Evolutionary conservation across 2,888 invertebrate species (phyloP), one percentile per base, ranked within the genome.

Genomic region (Thysanoteuthis rhombus): DNA sequence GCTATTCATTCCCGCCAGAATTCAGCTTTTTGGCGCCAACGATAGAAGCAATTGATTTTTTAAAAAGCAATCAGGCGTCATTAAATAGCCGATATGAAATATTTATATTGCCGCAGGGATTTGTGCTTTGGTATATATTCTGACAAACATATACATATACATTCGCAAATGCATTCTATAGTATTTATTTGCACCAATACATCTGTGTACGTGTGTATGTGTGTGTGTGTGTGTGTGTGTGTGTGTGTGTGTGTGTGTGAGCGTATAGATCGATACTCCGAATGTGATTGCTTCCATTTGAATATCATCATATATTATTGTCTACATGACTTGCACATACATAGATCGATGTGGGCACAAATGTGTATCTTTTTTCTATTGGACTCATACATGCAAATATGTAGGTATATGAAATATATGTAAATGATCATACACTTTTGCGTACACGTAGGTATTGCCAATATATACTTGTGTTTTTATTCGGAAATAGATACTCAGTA

Each of bases 11-110:
- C 75, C 75, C 75, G 75, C 12, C 75, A 75, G n/a, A 75, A 75
- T 75, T 75, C 75, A 36, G 75, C 75, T n/a, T 75, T 75, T 75
- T 75, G 75, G 75, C 75, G 75, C 75, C 75, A 75, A 75, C 75
- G 36, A 75, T 75, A 75, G 75, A 75, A n/a, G n/a, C 75, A 36
- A 75, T 75, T 75, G 75, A 75, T 75, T 75, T 75, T 75, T 75
- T n/a, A 12, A 75, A 75, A 75, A 75, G 75, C 75, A 75, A 75
- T 75, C 75, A 75, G 75, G 75, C 75, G 75, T 75, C 75, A 75
- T 75, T 75, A 75, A 75, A 75, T 75, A 75, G n/a, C 75, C 75
- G 75, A 75, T 75, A 75, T 75, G 75, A 75, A 75, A 75, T 75
- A 75, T 75, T 75, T 75, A 75, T 75, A 75, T 75, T 75, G 75